Evolutionary conservation across 2,888 invertebrate species (phyloP), one percentile per base, ranked within the genome.

Genomic region (Merodon equestris): DNA sequence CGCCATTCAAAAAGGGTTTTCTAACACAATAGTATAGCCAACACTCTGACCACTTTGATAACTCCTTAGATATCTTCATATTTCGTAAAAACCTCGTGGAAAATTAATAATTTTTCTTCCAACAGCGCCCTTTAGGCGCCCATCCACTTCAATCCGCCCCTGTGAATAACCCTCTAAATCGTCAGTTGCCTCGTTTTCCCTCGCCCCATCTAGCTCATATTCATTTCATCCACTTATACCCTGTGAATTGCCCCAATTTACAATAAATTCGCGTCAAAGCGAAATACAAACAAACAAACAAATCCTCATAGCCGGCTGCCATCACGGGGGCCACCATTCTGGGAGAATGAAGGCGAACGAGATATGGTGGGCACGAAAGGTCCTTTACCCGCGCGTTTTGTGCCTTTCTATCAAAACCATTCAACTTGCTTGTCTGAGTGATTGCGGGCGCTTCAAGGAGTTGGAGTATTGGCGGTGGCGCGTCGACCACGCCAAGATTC

Each of bases 391-490:
- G 67, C 77, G 54, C 54, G 63, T 66, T 68, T 27, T 27, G 3
- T 79, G 63, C 77, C 68, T 70, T 79, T 79, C 74, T 79, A 74
- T 79, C 74, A 70, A 74, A 79, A 79, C 63, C 74, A 79, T 79
- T 79, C 68, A 70, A 56, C 79, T 27, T 27, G 27, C 27, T 27
- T 7, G 27, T 27, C 27, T 79, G 79, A 79, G 74, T 79, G 79
- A 79, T 79, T 79, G 64, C 64, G 64, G 58, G 34, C n/a, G 51
- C 60, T 48, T 53, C 51, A 67, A 61, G 54, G 40, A 72, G 66
- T 44, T 45, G n/a, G 14, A 34, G 47, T 54, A 50, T 1, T 36
- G 38, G 17, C 40, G 48, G n/a, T 50, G 48, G 14, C 60, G 60
- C 17, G 7, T 36, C 34, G 75, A 38, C 51, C 51, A 13, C 17